A percentile compares a stretch with the other conserved stretches of the same genome.
Conservation (phyloP, 2,113 vertebrate genomes). For the Butorides virescens region DNA sequence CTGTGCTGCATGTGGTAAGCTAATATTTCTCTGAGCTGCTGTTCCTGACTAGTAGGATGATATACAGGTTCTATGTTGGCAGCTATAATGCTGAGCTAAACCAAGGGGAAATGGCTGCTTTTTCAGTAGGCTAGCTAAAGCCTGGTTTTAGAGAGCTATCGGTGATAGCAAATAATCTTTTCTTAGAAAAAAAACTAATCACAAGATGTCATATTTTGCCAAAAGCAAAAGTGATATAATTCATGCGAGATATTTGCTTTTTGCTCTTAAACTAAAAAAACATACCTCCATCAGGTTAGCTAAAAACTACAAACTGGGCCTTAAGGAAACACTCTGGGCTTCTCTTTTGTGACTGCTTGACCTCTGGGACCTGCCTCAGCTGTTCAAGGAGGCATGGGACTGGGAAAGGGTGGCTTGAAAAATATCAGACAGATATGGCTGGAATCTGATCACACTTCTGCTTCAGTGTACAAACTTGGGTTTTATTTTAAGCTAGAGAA, state of each 20-base stretch:
- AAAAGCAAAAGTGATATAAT: neutral
- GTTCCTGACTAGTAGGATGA: neutral
- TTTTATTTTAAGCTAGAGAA: neutral
- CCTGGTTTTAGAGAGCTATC: neutral
- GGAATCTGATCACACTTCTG: neutral
- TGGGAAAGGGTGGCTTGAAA: neutral
- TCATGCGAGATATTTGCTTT: neutral
- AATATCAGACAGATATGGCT: neutral
- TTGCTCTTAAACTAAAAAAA: neutral
- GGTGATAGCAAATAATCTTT: neutral
- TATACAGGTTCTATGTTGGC: neutral
- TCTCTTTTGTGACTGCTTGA: neutral
- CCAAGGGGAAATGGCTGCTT: neutral
- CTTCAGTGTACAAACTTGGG: neutral
- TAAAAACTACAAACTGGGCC: neutral
- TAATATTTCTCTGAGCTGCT: neutral
- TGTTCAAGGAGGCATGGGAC: neutral
- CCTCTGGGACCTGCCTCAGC: neutral
- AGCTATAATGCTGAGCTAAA: neutral
- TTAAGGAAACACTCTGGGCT: neutral
- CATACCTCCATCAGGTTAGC: fast-evolving
- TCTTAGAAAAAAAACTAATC: neutral
- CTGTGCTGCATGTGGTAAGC: neutral
- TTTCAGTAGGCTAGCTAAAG: neutral
- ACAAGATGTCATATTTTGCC: neutral